These are phyloP conservation scores for Syrrhaptes paradoxus DNA, from an alignment of 2,113 vertebrate species.

Conservation along the genomic window DNA sequence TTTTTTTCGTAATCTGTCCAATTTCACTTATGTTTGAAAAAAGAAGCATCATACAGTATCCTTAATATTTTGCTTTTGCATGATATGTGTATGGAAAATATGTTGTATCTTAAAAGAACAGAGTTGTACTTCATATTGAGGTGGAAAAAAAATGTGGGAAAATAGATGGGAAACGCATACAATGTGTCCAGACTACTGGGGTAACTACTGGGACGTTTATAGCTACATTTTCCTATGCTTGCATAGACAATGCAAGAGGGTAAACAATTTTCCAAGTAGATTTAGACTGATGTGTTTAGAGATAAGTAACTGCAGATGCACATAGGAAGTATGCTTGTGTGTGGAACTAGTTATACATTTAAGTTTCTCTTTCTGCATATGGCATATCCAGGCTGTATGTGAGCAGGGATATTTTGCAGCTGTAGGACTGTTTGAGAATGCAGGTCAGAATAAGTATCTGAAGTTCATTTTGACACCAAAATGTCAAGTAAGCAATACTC, in stretches of 20 bases:
- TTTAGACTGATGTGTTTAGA: neutral
- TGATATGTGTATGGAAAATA: neutral
- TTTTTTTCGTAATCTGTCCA: neutral
- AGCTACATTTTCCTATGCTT: neutral
- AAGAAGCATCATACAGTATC: neutral
- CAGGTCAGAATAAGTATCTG: neutral
- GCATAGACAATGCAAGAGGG: fast-evolving
- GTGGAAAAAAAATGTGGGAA: neutral
- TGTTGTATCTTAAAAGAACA: neutral
- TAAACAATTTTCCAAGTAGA: neutral
- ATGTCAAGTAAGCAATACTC: neutral
- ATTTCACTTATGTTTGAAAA: neutral
- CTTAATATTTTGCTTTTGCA: neutral
- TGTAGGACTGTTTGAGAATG: neutral
- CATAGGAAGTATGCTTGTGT: neutral
- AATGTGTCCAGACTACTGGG: neutral
- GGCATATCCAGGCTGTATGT: neutral
- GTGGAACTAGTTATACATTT: neutral
- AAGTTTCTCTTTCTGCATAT: neutral
- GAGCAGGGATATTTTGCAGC: neutral
- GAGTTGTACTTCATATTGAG: neutral
- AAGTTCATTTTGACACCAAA: neutral
- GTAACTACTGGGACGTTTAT: neutral
- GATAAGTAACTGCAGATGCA: neutral
- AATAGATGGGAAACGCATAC: neutral